phyloP scores from a whole-genome alignment of 2,888 invertebrate species.

The Drosophila borborema region DNA sequence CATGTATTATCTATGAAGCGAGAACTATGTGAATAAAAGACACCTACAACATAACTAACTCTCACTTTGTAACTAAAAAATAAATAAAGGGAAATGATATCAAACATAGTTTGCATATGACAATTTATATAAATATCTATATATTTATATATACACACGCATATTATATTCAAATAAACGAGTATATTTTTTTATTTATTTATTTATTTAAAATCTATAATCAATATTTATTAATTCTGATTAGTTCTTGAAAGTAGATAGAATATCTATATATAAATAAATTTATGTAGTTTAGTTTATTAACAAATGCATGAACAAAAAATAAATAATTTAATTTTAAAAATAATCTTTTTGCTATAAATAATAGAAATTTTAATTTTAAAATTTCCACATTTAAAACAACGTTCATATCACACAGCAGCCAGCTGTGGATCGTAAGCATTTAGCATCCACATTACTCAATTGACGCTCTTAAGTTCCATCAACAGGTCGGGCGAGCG shows the following conservation, averaged over 20 bases:
- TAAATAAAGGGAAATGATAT: conserved; percentile 15
- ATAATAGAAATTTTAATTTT: not conserved
- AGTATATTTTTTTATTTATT: conserved; percentile 63
- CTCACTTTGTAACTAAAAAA: conserved; percentile 50
- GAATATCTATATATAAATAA: not conserved
- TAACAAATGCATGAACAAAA: not conserved
- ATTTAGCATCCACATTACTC: conserved; percentile 22
- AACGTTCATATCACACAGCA: not conserved
- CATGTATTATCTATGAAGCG: conserved; percentile 62
- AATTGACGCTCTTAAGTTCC: conserved; percentile 38
- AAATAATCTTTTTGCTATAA: not conserved
- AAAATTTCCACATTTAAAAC: not conserved
- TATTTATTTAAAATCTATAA: not conserved
- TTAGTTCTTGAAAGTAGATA: not conserved
- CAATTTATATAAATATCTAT: conserved; percentile 26
- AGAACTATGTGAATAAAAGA: conserved; percentile 67
- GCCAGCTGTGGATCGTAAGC: conserved; percentile 3
- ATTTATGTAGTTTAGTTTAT: not conserved
- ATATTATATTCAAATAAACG: conserved; percentile 43
- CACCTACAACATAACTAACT: conserved; percentile 39
- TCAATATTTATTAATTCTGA: not conserved
- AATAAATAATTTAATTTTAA: not conserved
- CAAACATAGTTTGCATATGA: conserved; percentile 58
- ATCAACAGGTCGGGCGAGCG: conserved; percentile 10
- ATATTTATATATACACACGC: conserved; percentile 21